Evolutionary conservation across 2,888 invertebrate genomes (phyloP).

Genomic region (Lasioglossum zephyrum): DNA sequence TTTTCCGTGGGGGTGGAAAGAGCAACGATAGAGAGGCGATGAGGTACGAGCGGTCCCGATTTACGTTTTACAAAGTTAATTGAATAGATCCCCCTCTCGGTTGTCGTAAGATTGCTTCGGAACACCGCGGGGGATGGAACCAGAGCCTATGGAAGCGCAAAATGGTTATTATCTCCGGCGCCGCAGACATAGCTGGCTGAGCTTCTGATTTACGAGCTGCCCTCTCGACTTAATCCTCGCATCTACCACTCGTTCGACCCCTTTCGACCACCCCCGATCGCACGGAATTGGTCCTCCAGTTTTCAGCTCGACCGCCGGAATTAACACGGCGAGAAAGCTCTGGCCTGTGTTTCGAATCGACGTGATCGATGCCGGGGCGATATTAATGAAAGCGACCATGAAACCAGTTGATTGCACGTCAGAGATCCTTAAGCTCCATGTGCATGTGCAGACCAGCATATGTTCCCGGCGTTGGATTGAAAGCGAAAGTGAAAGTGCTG

Average conservation of each 20-base stretch:
- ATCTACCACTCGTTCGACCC: conserved; percentile 70
- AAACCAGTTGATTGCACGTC: conserved; percentile 10
- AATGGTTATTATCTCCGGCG: conserved; percentile 80
- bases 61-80: conserved; percentile 70
- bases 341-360: conserved; percentile 46
- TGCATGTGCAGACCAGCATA: not conserved
- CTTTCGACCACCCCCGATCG: conserved; percentile 45
- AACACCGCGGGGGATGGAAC: conserved; percentile 31
- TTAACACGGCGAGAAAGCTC: conserved; percentile 60
- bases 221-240: conserved; percentile 76
- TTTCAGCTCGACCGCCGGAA: conserved; percentile 49
- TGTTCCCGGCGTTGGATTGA: not conserved
- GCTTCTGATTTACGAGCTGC: conserved; percentile 78
- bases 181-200: conserved; percentile 77
- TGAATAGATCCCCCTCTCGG: conserved; percentile 61
- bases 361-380: conserved; percentile 24
- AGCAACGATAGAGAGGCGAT: conserved; percentile 37
- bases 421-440: not conserved
- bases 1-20: not conserved
- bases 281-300: conserved; percentile 55
- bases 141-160: conserved; percentile 77
- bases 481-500: not conserved
- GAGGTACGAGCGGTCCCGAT: conserved; percentile 53
- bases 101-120: conserved; percentile 66
- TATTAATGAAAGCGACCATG: conserved; percentile 34